Base-by-base conservation (phyloP, 2,888 invertebrate species). In the Pristionchus arcanus region DNA sequence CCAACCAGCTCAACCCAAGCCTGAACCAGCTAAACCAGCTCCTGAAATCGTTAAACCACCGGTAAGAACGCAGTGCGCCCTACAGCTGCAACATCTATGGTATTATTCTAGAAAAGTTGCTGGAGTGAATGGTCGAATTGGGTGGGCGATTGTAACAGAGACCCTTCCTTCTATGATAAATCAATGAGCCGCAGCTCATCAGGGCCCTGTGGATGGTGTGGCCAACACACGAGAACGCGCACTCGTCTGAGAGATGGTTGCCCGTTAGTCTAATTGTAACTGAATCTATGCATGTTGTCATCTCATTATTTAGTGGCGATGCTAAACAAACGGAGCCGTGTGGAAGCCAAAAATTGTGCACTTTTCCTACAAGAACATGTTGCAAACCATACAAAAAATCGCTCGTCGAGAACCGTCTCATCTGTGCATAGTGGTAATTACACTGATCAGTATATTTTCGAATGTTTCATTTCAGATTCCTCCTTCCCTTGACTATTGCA, bases 301-400 rank as follows among this genome's bases (percentile, higher is more conserved):
- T 34, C n/a, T 1, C 34, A 37, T 34, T 16, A 37, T 68, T 55
- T 21, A 85, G 85, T 19, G 85, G 85, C 21, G 59, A 28, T 2
- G 13, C 28, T 37, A 25, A 15, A 7, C 19, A 85, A 53, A 77
- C 89, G 89, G 74, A 31, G 25, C 84, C 91, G 2, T 92, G 92
- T 77, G 91, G 74, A 1, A 90, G 91, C 34, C 37, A 87, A 0
- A 63, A 63, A 63, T 90, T 92, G 7, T 92, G 92, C 63, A 63
- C 90, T 13, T 92, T 90, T 83, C 92, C 92, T 7, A 86, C 91
- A 25, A 59, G 90, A 1, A 91, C 92, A 3, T 92, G 92, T 71
- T 92, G 92, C 63, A 31, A 90, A 2, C 90, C 91, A 34, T 92
- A 91, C 81, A 89, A 25, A 7, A 92, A 91, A 87, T 90, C 42